Percentiles rank a stretch among this genome's conserved stretches.
Conservation (phyloP, 1,140 invertebrate species). For the Brachionus angularis region DNA sequence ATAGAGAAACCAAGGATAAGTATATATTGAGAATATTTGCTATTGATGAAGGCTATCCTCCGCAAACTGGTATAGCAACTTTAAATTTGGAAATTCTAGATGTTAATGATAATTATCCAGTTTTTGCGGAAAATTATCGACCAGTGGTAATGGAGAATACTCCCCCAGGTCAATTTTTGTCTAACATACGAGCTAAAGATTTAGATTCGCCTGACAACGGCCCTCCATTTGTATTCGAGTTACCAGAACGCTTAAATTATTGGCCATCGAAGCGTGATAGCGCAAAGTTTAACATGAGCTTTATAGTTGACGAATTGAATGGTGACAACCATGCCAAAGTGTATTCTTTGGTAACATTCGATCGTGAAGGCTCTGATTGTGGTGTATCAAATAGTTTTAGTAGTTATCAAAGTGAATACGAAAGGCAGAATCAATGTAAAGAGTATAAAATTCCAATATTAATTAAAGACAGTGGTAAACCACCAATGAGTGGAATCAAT, state of each 20-base stretch:
- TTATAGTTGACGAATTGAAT: slow-evolving; percentile 91
- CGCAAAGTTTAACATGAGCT: slow-evolving; percentile 80
- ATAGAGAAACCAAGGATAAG: slow-evolving; percentile 71
- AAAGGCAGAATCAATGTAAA: slow-evolving; percentile 60
- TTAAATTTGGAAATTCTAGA: slow-evolving; percentile 76
- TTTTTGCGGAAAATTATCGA: slow-evolving; percentile 78
- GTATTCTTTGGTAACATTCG: slow-evolving; percentile 64
- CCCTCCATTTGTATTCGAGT: slow-evolving; percentile 84
- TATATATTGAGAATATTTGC: slow-evolving; percentile 82
- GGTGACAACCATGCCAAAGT: slow-evolving; percentile 66
- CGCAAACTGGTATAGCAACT: slow-evolving; percentile 89
- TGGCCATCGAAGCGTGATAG: slow-evolving; percentile 68
- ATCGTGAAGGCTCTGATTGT: slow-evolving; percentile 88
- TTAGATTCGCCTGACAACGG: slow-evolving; percentile 65
- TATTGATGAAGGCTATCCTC: slow-evolving; percentile 80
- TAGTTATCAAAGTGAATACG: slow-evolving; percentile 78
- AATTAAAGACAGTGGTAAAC: slow-evolving; percentile 52
- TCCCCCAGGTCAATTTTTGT: slow-evolving; percentile 73
- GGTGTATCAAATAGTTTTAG: slow-evolving; percentile 75
- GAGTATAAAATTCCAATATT: slow-evolving; percentile 53
- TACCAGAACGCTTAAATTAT: slow-evolving; percentile 54
- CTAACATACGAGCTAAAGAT: slow-evolving; percentile 87
- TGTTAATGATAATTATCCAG: slow-evolving; percentile 92
- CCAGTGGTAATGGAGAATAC: slow-evolving; percentile 85
- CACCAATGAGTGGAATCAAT: slow-evolving; percentile 69